Base-by-base conservation (phyloP, 2,888 invertebrate species). In the Yponomeuta cagnagella region DNA sequence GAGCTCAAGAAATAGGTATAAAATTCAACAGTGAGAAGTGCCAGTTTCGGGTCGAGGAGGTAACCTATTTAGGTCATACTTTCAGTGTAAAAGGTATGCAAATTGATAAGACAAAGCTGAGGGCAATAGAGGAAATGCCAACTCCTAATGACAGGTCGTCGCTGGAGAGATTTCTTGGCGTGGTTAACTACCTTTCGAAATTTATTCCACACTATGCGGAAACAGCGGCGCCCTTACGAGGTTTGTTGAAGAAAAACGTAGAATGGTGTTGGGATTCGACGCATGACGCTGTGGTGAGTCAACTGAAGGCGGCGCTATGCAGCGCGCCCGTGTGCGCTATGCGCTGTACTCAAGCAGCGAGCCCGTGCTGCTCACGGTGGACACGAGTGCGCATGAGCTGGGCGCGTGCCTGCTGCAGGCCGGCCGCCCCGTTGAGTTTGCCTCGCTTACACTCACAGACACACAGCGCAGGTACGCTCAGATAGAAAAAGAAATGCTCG, bases 351-450 rank as follows among this genome's bases (percentile, higher is more conserved):
- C 69, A 2, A 63, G 65, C 37, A 15, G n/a, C 15, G 15, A n/a
- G 67, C 74, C 74, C 12, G 72, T 72, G 1, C 23, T 81, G 74
- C 72, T 79, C 76, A 70, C 74, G 30, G 76, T 74, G 65, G 76
- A 76, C 69, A 74, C 75, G 10, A 74, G 73, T 65, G 31, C 70
- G 12, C 33, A 10, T 12, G 74, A 73, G 12, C 72, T 75, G 33
- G 74, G 74, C 48, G 23, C 23, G 23, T 23, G 23, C 23, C 23
- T 23, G 23, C 23, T 23, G 23, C 23, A 23, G 23, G 23, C 23
- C 23, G 23, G 23, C 23, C 23, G 23, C 23, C 23, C 23, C 23
- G 23, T 23, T 23, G 23, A 23, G 23, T 23, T 23, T 23, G 23
- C 23, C 23, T 23, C 23, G 23, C 23, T 23, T 23, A 23, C 23